Evolutionary conservation across 92 coral and sea anemone genomes (phyloP), one percentile per base, ranked within the genome.

Genomic region (Micromussa lordhowensis): DNA sequence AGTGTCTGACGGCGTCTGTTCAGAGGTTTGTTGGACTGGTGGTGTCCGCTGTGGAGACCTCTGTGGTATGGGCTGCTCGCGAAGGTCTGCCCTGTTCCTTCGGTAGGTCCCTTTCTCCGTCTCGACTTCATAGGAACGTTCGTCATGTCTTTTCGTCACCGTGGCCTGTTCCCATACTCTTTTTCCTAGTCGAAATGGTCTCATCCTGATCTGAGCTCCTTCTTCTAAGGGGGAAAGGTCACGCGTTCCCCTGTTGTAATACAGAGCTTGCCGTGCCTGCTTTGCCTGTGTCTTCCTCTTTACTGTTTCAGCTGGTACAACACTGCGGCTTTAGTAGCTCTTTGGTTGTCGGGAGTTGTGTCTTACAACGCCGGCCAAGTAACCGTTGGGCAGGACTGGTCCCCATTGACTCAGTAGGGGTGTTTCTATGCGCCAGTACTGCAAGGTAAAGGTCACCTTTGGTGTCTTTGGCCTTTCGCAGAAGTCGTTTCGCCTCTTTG

Each of bases 371-470:
- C 53, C 89, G 32, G 5, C 93, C 93, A 49, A 86, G 70, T n/a
- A 91, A 55, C 28, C 86, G 72, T 71, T 92, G 92, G 38, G 94
- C 92, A 19, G 94, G 96, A 53, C 98, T 95, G 55, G 86, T 44
- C 17, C 80, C 96, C 94, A 91, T 91, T 5, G 49, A 63, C 68
- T 91, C 92, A 57, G 98, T 87, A 15, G 86, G 94, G 7, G 93
- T 89, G 85, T 95, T 91, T 32, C 94, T 57, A 19, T 51, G 73
- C 16, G 88, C 94, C 36, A 93, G 64, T 18, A 95, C 53, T 19
- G 93, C 91, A 31, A 93, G n/a, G n/a, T n/a, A n/a, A n/a, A n/a
- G n/a, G 88, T 92, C 97, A 15, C 88, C 44, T 63, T 70, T 72
- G 18, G 76, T 76, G 11, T 90, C 77, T 30, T 78, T 79, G 24